Conservation (phyloP, 64 coral and sea anemone species). For the Montipora sp. region DNA sequence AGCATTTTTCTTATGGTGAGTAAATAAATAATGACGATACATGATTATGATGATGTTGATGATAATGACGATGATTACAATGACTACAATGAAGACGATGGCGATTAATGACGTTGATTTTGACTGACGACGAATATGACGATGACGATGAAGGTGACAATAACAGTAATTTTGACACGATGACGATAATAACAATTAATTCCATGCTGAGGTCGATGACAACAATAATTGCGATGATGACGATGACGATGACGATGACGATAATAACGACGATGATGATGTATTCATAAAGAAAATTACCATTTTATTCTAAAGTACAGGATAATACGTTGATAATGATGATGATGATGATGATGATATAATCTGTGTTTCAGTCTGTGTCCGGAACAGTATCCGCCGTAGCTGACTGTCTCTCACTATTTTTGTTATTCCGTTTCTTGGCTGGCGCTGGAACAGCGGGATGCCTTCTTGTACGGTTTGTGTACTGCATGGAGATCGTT, state of each 20-base stretch:
- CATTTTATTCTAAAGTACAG: too few species aligned
- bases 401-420: constrained; percentile 84
- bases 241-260: too few species aligned
- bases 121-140: not conserved
- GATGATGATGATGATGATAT: too few species aligned
- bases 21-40: not conserved
- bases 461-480: constrained; percentile 78
- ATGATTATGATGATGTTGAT: not conserved
- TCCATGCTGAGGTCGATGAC: too few species aligned
- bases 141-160: not conserved
- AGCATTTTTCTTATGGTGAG: constrained; percentile 89
- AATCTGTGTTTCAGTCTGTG: constrained; percentile 36
- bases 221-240: too few species aligned
- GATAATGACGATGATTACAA: not conserved
- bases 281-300: too few species aligned
- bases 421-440: constrained; percentile 77
- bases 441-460: constrained; percentile 69
- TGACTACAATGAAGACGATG: not conserved
- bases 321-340: too few species aligned
- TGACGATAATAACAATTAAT: too few species aligned
- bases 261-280: too few species aligned
- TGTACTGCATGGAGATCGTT: constrained; percentile 90
- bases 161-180: too few species aligned
- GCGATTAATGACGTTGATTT: too few species aligned
- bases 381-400: constrained; percentile 68